Conservation (phyloP, 2,888 invertebrate species). For the Drosophila affinis region DNA sequence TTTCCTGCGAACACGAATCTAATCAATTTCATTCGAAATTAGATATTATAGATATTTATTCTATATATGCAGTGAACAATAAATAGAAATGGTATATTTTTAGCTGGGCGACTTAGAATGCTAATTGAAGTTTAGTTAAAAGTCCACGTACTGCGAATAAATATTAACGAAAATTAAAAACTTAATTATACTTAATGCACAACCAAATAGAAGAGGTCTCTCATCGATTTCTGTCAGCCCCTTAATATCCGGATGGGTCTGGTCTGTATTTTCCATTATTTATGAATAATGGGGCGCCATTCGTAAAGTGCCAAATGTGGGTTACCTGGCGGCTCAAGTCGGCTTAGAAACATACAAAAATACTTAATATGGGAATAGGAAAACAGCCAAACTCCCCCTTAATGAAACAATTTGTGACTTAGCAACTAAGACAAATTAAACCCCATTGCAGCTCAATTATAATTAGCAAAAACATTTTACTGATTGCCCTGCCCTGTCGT, state of each 20-base stretch:
- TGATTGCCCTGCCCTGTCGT: conserved; percentile 42
- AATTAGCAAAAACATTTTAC: conserved; percentile 48
- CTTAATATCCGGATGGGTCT: too few species aligned
- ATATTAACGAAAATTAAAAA: conserved; percentile 52
- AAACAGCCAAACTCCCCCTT: conserved; percentile 30
- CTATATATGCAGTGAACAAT: conserved; percentile 41
- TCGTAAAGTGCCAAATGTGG: conserved; percentile 62
- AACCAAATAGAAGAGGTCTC: conserved; percentile 52
- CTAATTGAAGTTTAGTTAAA: conserved; percentile 66
- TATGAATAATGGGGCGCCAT: conserved; percentile 69
- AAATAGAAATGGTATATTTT: conserved; percentile 58
- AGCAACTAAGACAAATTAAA: conserved; percentile 74
- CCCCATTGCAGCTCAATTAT: conserved; percentile 56
- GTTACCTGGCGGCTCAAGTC: conserved; percentile 41
- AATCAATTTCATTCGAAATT: conserved; percentile 36
- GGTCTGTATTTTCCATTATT: conserved; percentile 3
- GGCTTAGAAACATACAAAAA: conserved; percentile 49
- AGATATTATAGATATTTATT: conserved; percentile 15
- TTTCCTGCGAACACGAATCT: conserved; percentile 7
- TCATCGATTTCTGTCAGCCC: conserved; percentile 68
- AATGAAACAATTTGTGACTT: conserved; percentile 75
- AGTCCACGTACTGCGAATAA: conserved; percentile 48
- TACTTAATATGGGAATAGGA: conserved; percentile 1
- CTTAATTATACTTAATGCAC: conserved; percentile 67
- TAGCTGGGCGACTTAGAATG: conserved; percentile 56